Evolutionary conservation across 2,113 vertebrate species (phyloP), one percentile per base, ranked within the genome.

Genomic region (Ictalurus punctatus): DNA sequence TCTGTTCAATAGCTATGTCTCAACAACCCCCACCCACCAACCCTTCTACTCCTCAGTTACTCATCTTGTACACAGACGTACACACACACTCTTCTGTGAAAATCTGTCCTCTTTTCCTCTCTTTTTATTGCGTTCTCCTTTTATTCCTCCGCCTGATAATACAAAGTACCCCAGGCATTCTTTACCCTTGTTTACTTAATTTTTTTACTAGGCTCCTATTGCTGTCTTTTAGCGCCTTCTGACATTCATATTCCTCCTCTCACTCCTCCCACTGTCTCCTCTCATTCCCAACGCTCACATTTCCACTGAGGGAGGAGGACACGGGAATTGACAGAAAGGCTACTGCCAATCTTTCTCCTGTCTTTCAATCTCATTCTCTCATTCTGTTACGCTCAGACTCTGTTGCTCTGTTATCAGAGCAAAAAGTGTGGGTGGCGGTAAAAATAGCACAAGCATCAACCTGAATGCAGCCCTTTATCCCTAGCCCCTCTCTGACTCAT

Each of bases 401-500:
- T 87, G 58, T 79, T 84, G 84, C 87, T 82, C 83, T 88, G 89
- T 91, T 91, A 92, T 87, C 89, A 88, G 86, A 90, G 90, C 34
- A 56, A 90, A 90, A 90, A 85, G 83, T 88, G 93, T 92, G 91
- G 90, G 89, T 86, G 87, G 87, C 2, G 23, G 91, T 92, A 93
- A 91, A 91, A 92, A 93, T 93, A 93, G 88, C 84, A 85, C 78
- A 67, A 79, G 88, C 91, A 92, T 92, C 89, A 92, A 86, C 91
- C 88, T 91, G 89, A 92, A 91, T 85, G 58, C 88, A 91, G 91
- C 86, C 87, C 90, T 91, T 76, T 78, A 90, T 89, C 88, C 91
- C 87, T 89, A 88, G 85, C 88, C 63, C 86, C 78, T 87, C 86
- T 86, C 82, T 92, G 90, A 91, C 92, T 92, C 90, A 91, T 86